Evolutionary conservation across 1,140 invertebrate species (phyloP).

Genomic region (Drosophila trapezifrons): DNA sequence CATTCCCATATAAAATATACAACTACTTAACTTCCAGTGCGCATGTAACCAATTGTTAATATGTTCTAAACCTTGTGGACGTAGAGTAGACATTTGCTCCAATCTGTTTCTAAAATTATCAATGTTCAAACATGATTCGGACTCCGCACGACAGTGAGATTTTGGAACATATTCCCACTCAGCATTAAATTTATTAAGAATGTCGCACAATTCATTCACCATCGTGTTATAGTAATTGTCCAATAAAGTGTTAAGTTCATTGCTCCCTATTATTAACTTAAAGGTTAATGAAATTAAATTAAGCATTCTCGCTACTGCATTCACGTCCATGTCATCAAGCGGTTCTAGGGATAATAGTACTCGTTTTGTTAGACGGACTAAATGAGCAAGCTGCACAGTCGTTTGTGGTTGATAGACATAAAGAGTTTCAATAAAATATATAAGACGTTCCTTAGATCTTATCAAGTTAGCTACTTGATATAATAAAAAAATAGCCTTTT

Average conservation of each 20-base stretch:
- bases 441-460: constrained; percentile 19
- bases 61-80: constrained; percentile 39
- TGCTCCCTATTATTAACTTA: constrained; percentile 23
- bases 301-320: constrained; percentile 34
- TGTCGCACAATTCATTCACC: constrained; percentile 32
- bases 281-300: constrained; percentile 32
- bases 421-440: constrained; percentile 23
- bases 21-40: constrained; percentile 45
- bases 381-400: constrained; percentile 28
- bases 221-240: constrained; percentile 33
- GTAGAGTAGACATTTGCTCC: constrained; percentile 46
- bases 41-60: constrained; percentile 52
- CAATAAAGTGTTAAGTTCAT: constrained; percentile 36
- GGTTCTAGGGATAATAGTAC: constrained; percentile 20
- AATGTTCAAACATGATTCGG: constrained; percentile 51
- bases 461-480: constrained; percentile 14
- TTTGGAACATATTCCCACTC: constrained; percentile 60
- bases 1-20: constrained; percentile 53
- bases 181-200: constrained; percentile 42
- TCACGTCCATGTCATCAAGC: constrained; percentile 40
- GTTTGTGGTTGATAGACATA: constrained; percentile 30
- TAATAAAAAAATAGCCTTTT: constrained; percentile 20
- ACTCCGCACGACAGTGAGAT: constrained; percentile 51
- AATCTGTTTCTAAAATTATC: constrained; percentile 37
- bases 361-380: constrained; percentile 29